A percentile compares a stretch with the other conserved stretches of the same genome.
phyloP scores from a whole-genome alignment of 2,888 invertebrate genomes.

The Pachydiplax longipennis region DNA sequence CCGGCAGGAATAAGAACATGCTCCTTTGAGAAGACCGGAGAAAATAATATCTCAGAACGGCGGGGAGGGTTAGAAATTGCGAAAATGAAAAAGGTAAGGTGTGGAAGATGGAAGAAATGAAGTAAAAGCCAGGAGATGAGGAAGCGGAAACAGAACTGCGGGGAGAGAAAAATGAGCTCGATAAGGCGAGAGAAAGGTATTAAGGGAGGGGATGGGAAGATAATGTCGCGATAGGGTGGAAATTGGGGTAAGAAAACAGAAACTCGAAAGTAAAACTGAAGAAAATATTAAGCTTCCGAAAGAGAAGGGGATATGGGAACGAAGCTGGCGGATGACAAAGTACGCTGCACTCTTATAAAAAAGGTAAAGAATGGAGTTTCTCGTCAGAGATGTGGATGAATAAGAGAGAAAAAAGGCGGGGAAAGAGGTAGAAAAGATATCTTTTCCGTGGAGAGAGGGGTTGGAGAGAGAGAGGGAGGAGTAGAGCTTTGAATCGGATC shows the following conservation, averaged over 20 bases:
- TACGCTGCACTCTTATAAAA: background rate
- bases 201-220: background rate
- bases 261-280: background rate
- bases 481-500: conserved; percentile 41
- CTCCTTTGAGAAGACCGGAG: background rate
- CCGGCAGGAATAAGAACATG: background rate
- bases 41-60: background rate
- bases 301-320: background rate
- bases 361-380: background rate
- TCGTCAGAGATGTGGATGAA: background rate
- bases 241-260: background rate
- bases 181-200: background rate
- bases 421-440: background rate
- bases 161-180: background rate
- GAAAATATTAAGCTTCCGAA: background rate
- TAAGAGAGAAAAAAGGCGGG: background rate
- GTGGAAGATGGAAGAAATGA: background rate
- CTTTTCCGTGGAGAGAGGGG: background rate
- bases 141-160: background rate
- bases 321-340: background rate
- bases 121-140: background rate
- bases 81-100: background rate
- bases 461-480: background rate
- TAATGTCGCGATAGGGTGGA: background rate
- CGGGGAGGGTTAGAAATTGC: background rate